Evolutionary conservation across 2,113 vertebrate genomes (phyloP).

Genomic region (Paracyprichromis sp.): DNA sequence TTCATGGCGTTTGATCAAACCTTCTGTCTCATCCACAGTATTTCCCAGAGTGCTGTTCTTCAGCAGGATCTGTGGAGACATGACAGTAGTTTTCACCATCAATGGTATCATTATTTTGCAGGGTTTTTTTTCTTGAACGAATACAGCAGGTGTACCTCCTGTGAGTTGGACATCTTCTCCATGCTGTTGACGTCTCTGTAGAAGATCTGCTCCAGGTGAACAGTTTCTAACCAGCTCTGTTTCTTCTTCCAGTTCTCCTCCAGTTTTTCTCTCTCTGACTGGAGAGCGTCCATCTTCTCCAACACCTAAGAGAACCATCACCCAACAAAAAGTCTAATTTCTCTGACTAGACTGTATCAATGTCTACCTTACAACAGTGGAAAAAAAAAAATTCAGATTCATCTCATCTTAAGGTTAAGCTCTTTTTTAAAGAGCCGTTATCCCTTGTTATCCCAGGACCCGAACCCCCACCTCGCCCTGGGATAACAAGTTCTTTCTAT

Average conservation of each 20-base stretch:
- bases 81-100: not conserved
- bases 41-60: conserved; percentile 74
- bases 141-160: conserved; percentile 64
- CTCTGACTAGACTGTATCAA: not conserved
- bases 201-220: conserved; percentile 77
- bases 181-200: conserved; percentile 75
- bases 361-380: not conserved
- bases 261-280: conserved; percentile 62
- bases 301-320: conserved; percentile 29
- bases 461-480: not conserved
- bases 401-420: not conserved
- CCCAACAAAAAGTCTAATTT: not conserved
- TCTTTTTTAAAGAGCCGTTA: not conserved
- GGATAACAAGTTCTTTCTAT: not conserved
- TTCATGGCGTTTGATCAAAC: conserved; percentile 77
- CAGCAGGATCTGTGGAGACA: conserved; percentile 71
- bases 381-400: not conserved
- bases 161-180: conserved; percentile 73
- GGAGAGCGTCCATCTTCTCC: conserved; percentile 69
- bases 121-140: fast-evolving
- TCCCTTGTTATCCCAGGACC: not conserved
- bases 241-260: conserved; percentile 75
- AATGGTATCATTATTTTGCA: not conserved
- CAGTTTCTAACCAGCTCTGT: conserved; percentile 70
- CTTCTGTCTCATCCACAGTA: conserved; percentile 78